phyloP scores from a whole-genome alignment of 2,888 invertebrate species.

The Heliconius sara region DNA sequence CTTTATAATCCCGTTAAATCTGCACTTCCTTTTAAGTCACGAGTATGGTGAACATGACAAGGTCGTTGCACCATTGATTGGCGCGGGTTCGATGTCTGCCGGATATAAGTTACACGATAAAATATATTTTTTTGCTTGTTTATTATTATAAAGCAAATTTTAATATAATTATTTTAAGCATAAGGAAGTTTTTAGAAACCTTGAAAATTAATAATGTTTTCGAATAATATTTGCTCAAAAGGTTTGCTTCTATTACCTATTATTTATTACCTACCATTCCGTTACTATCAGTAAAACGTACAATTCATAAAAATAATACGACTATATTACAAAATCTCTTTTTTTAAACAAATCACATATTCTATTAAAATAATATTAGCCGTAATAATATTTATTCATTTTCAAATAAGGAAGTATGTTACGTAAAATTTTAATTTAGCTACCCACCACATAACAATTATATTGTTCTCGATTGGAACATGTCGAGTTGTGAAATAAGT shows the following conservation, averaged over 20 bases:
- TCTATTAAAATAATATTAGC: not conserved
- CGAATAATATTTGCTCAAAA: not conserved
- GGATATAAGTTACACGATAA: slow-evolving; percentile 48
- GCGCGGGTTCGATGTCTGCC: slow-evolving; percentile 50
- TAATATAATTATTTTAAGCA: not conserved
- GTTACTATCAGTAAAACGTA: no score
- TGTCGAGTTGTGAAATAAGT: slow-evolving; percentile 38
- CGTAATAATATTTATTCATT: slow-evolving; percentile 1
- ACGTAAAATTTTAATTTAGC: slow-evolving; percentile 29
- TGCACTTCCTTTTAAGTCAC: slow-evolving; percentile 47
- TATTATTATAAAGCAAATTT: slow-evolving; percentile 26
- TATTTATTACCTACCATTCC: not conserved
- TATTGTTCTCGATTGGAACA: slow-evolving; percentile 44
- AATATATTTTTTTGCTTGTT: slow-evolving; percentile 44
- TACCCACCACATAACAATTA: slow-evolving; percentile 34
- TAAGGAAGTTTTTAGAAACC: not conserved
- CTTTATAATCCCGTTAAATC: slow-evolving; percentile 39
- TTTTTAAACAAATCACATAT: not conserved
- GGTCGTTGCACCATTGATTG: slow-evolving; percentile 53
- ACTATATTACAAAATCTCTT: not conserved
- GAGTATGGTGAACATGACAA: slow-evolving; percentile 47
- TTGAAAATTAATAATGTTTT: not conserved
- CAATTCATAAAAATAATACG: not conserved
- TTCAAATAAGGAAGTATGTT: slow-evolving; percentile 10
- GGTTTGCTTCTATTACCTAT: not conserved